Evolutionary conservation across 2,113 vertebrate genomes (phyloP), one percentile per base, ranked within the genome.

Genomic region (Bathybates hornii): DNA sequence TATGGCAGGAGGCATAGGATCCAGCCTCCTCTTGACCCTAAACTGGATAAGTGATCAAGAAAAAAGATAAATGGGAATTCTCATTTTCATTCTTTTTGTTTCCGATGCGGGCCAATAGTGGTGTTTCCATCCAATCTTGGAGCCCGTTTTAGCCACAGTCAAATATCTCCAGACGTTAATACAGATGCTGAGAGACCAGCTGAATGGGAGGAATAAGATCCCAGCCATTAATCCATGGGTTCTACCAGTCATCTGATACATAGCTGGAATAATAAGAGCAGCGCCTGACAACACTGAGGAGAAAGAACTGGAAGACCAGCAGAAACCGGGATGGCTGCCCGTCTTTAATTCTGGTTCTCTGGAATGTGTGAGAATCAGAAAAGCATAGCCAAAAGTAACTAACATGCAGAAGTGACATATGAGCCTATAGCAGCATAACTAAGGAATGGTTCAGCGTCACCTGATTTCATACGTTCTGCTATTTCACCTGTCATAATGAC

Each of bases 281-380:
- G n/a, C 0, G 1, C 13, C 21, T 71, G 3, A 14, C 5, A 24
- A 71, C n/a, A 14, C 11, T 2, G 38, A 43, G n/a, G 66, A 1
- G 66, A 24, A 45, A 71, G 21, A 71, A 43, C 38, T 16, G 38
- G 38, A 43, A 71, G 66, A 43, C 66, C 36, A 43, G 21, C 38
- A 43, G n/a, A 71, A 4, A 43, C 38, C 0, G 6, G 19, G 63
- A 41, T 21, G 2, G 36, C 63, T 68, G 32, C 61, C 61, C 0
- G 17, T 3, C 32, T 66, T 66, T 38, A 38, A 12, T 66, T 38
- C 17, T 66, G 32, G 32, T 36, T n/a, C 6, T 66, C 61, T n/a
- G 32, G 17, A 66, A 66, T 66, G 61, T n/a, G 32, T n/a, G 59
- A 63, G 32, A 63, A 36, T 63, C 59, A 13, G 63, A 38, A 14